A percentile compares a stretch with the other conserved stretches of the same genome.
Conservation (phyloP, 2,113 vertebrate genomes). For the Eptesicus fuscus region DNA sequence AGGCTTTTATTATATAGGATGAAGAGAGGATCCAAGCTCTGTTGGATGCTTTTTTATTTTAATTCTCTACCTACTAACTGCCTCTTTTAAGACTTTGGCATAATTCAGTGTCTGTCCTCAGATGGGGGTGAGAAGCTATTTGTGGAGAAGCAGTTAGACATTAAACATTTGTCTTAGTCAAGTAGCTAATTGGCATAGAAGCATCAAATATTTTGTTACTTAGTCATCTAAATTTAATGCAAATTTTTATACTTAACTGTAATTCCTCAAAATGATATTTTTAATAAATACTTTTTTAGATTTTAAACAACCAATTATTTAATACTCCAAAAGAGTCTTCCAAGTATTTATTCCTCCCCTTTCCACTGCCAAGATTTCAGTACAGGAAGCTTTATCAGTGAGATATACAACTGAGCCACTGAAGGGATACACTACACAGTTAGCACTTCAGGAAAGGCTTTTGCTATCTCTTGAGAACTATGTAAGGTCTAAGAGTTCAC, state of each 20-base stretch:
- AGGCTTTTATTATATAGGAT: too few species aligned
- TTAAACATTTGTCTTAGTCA: neutral
- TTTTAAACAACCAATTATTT: neutral
- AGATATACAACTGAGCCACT: neutral
- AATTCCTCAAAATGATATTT: neutral
- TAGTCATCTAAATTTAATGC: neutral
- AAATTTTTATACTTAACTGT: neutral
- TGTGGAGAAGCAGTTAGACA: neutral
- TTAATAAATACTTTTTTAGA: neutral
- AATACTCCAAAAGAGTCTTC: neutral
- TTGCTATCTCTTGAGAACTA: neutral
- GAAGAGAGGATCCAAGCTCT: neutral
- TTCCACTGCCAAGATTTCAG: neutral
- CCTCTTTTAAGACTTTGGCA: neutral
- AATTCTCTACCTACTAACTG: constrained; percentile 5
- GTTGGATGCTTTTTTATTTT: neutral
- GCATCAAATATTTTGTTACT: constrained; percentile 34
- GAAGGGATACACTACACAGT: neutral
- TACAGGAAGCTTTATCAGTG: neutral
- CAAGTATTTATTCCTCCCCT: neutral
- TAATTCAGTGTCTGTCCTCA: neutral
- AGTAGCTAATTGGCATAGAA: neutral
- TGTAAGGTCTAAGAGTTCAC: neutral
- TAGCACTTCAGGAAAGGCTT: neutral
- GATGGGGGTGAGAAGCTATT: constrained; percentile 1